Conservation (phyloP, 2,113 vertebrate species). For the Myrmecobius fasciatus region DNA sequence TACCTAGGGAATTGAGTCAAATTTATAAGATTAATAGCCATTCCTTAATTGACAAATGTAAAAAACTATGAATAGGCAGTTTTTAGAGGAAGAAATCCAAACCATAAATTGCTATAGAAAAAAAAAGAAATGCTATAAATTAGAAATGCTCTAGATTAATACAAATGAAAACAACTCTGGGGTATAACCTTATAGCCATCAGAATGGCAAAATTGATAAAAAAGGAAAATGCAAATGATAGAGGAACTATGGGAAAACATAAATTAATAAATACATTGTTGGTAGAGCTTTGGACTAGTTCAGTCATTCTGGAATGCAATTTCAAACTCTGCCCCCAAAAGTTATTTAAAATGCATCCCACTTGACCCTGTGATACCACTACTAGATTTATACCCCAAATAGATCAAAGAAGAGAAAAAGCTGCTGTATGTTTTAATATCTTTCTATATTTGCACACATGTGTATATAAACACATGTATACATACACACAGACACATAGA, state of each 20-base stretch:
- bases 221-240: background rate
- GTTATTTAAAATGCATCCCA: background rate
- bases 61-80: constrained; percentile 9
- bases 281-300: background rate
- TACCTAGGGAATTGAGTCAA: background rate
- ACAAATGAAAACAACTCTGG: constrained; percentile 47
- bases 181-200: too few relatives aligned
- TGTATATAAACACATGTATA: too few relatives aligned
- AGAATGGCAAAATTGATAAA: background rate
- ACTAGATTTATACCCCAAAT: background rate
- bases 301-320: background rate
- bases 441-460: too few relatives aligned
- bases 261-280: background rate
- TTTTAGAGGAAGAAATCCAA: constrained; percentile 45
- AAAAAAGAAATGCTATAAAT: constrained; percentile 4
- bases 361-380: background rate
- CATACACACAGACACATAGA: too few relatives aligned
- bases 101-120: background rate
- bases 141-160: constrained; percentile 41
- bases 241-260: background rate
- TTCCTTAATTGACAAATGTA: constrained; percentile 4
- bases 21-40: background rate
- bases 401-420: background rate
- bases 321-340: too few relatives aligned
- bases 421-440: background rate